These are phyloP conservation scores for Drosophila funebris DNA, from an alignment of 1,140 invertebrate species.

Conservation along the genomic window DNA sequence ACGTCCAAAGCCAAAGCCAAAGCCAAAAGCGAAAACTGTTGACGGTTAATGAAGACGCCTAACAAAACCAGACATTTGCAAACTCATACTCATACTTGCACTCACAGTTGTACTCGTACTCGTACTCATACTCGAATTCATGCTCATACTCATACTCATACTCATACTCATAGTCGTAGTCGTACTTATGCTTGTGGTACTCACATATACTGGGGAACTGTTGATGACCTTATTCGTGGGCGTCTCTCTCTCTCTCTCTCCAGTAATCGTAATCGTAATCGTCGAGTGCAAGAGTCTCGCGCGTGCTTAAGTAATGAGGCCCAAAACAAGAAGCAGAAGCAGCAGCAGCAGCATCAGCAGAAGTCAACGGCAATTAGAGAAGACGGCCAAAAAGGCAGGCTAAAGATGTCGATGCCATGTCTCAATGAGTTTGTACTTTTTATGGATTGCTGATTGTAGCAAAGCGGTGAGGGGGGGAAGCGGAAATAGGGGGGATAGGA, in stretches of 20 bases:
- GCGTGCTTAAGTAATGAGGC: conserved; percentile 77
- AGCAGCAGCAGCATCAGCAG: conserved; percentile 8
- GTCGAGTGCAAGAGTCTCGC: conserved; percentile 27
- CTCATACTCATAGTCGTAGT: background rate
- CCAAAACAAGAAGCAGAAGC: conserved; percentile 14
- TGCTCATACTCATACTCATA: background rate
- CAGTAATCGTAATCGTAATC: too few relatives aligned
- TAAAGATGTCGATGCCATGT: conserved; percentile 32
- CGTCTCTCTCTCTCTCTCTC: too few relatives aligned
- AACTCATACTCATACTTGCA: background rate
- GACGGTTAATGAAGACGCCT: conserved; percentile 30
- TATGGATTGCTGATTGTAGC: conserved; percentile 37
- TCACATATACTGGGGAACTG: background rate
- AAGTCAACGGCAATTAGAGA: conserved; percentile 76
- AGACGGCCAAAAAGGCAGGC: conserved; percentile 37
- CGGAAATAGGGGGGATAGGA: too few relatives aligned
- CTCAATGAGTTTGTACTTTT: conserved; percentile 44
- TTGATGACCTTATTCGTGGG: conserved; percentile 47
- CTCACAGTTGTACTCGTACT: background rate
- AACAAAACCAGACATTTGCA: conserved; percentile 1
- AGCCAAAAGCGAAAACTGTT: conserved; percentile 23
- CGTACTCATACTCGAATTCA: background rate
- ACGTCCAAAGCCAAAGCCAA: conserved; percentile 12
- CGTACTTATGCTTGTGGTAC: background rate
- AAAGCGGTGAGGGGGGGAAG: too few relatives aligned